Evolutionary conservation across 2,113 vertebrate species (phyloP), one percentile per base, ranked within the genome.

Genomic region (Alaudala cheleensis): DNA sequence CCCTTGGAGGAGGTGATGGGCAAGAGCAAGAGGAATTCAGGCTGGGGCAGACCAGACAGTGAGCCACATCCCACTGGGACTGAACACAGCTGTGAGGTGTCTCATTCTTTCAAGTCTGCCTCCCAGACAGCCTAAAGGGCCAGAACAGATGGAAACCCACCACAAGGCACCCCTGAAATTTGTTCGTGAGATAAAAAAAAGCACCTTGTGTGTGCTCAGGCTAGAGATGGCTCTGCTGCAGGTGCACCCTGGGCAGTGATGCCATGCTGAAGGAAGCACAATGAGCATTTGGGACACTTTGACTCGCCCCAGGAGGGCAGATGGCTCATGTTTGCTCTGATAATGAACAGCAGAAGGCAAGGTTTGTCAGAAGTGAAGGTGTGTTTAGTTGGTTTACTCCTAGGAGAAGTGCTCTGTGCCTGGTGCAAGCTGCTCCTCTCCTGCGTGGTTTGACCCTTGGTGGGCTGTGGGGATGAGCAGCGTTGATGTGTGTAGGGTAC

Each of bases 401-500:
- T 19, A 9, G 50, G 33, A 67, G 56, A 71, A 72, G 49, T 20
- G 3, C 18, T 34, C 40, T 45, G 62, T 54, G 34, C 28, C 56
- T 62, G 14, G 28, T 39, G 70, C n/a, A 31, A 11, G 42, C 8
- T 33, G 42, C 10, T 19, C 18, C 3, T 53, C 51, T 20, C 18
- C 40, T 7, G 3, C 7, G 29, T 0, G 17, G 9, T 50, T 13
- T 37, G 49, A 8, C 24, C 61, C n/a, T 33, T 12, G 12, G 3
- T 0, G 14, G 61, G 0, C 56, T 4, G 1, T 21, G 47, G 51
- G 49, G 34, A 39, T 3, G 34, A 45, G 76, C 10, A 34, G 29
- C 20, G 33, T 23, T 1, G 0, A 4, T 33, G 3, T 7, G 21
- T 13, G 9, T 12, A 3, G 10, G 12, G 28, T 1, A 3, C 0